A percentile compares a stretch with the other conserved stretches of the same genome.
Conservation (phyloP, 1,140 invertebrate genomes). For the Pentalonia nigronervosa region DNA sequence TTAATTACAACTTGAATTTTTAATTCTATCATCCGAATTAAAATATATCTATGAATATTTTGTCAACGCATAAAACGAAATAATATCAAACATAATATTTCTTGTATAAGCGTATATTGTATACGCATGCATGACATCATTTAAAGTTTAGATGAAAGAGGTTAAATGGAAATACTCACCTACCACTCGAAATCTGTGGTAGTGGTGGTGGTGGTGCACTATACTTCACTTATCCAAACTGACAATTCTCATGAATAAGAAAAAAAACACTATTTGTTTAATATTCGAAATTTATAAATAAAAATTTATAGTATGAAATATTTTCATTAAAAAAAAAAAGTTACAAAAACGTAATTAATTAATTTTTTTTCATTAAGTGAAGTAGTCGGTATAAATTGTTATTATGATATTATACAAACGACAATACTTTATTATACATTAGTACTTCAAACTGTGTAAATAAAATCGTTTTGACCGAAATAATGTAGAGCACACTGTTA, state of each 20-base stretch:
- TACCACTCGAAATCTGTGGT: not conserved
- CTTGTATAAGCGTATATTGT: not conserved
- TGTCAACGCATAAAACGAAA: not conserved
- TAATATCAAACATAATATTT: not conserved
- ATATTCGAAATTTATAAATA: not conserved
- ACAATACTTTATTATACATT: not conserved
- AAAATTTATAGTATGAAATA: not conserved
- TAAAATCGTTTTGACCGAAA: not conserved
- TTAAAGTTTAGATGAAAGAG: not conserved
- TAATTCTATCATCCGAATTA: not conserved
- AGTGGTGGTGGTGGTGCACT: not conserved
- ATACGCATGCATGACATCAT: not conserved
- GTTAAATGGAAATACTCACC: not conserved
- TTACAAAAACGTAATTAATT: not conserved
- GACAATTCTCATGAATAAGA: not conserved
- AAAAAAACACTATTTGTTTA: not conserved
- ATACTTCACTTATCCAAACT: not conserved
- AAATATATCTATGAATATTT: not conserved
- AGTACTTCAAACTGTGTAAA: not conserved
- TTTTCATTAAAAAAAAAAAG: not conserved
- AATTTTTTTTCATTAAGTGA: not conserved
- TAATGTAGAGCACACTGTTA: not conserved
- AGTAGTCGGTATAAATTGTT: not conserved
- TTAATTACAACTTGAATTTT: not conserved
- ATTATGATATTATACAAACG: not conserved